Evolutionary conservation across 2,113 vertebrate genomes (phyloP).

Genomic region (Tachysurus fulvidraco): DNA sequence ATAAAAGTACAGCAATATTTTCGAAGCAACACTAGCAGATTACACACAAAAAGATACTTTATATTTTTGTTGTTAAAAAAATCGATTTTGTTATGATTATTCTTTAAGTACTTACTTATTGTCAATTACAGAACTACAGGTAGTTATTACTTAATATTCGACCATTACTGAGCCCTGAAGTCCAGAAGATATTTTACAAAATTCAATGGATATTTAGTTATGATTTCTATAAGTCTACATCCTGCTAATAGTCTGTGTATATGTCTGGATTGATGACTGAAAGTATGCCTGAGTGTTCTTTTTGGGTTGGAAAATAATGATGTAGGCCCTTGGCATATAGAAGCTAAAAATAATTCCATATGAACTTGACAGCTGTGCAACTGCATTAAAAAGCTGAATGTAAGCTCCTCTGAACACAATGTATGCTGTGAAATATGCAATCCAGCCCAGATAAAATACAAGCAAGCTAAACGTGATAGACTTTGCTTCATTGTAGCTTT

Average conservation of each 20-base stretch:
- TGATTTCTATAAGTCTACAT: slow-evolving; percentile 15
- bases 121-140: not conserved
- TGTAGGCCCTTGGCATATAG: slow-evolving; percentile 79
- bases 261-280: slow-evolving; percentile 80
- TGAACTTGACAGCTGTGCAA: slow-evolving; percentile 68
- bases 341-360: slow-evolving; percentile 74
- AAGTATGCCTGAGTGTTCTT: slow-evolving; percentile 80
- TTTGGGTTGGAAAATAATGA: slow-evolving; percentile 75
- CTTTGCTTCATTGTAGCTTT: slow-evolving; percentile 87
- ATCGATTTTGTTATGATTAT: not conserved
- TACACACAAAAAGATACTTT: not conserved
- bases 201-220: not conserved
- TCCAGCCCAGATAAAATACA: slow-evolving; percentile 76
- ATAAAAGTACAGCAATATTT: not conserved
- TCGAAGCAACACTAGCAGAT: not conserved
- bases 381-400: slow-evolving; percentile 56
- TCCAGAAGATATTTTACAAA: not conserved
- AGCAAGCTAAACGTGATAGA: slow-evolving; percentile 82
- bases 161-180: not conserved
- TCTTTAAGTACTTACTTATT: not conserved
- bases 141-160: not conserved
- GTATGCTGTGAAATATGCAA: slow-evolving; percentile 64
- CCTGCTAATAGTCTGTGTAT: slow-evolving; percentile 71
- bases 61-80: not conserved
- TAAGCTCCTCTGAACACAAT: slow-evolving; percentile 69